Base-by-base conservation (phyloP, 2,797 vertebrate species). In the Hydrocynus forskahlii region DNA sequence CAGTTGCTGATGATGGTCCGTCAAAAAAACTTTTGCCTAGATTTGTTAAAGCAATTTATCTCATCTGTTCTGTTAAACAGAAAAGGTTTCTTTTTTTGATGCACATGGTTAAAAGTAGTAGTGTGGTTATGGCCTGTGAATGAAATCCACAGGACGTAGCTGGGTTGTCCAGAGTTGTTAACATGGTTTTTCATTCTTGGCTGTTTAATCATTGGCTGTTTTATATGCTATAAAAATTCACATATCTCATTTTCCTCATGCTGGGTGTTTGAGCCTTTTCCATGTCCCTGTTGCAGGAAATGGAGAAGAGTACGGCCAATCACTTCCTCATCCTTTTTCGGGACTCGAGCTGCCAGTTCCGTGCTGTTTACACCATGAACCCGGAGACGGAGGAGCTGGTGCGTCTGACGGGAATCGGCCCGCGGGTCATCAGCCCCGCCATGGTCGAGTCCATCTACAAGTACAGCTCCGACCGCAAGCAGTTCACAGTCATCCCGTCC, bases 261-360 rank as follows among this genome's bases (percentile, higher is more conserved):
- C 25, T 76, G 29, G 16, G 1, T 60, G 38, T 50, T 79, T 35
- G 0, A 23, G 23, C 0, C 6, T 55, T 59, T 66, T 57, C 29
- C 29, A 59, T 21, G 16, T 71, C 16, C 1, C 0, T 62, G 2
- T 43, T 43, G 75, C 83, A 98, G 97, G 97, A 98, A 83, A 96
- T 98, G 68, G 97, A 98, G 86, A 96, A 94, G 84, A 95, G 97
- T 87, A 82, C 89, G 7, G 96, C 94, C 88, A 97, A 97, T 90
- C 97, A 98, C 92, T 98, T 97, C 89, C 93, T 98, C 86, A 98
- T 98, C 85, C 95, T 98, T 82, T 98, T 98, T 89, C 95, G 97
- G 25, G 97, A 97, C 81, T 83, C 94, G 5, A 96, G 96, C 89
- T 97, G 97, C 90, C 97, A 98, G 84, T 97, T 98, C 91, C 94